Conservation (phyloP, 2,888 invertebrate genomes). For the Schizotus pectinicornis region DNA sequence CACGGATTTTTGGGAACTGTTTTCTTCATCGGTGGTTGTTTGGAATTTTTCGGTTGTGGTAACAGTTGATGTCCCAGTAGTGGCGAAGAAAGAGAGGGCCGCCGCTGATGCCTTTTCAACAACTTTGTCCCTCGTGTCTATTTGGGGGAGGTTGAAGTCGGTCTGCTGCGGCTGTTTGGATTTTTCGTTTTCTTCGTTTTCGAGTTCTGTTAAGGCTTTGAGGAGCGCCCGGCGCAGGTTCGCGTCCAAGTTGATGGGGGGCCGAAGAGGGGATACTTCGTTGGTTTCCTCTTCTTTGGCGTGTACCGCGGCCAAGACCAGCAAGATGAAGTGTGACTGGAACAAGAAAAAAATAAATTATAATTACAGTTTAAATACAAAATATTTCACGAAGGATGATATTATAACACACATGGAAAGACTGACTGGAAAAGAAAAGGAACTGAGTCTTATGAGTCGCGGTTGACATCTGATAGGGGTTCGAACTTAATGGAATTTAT, state of each 20-base stretch:
- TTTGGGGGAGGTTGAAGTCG: constrained; percentile 4
- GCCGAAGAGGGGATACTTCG: constrained; percentile 42
- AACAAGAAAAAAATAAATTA: constrained; percentile 3
- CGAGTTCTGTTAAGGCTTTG: constrained; percentile 77
- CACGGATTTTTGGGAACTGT: constrained; percentile 36
- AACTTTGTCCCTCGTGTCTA: constrained; percentile 53
- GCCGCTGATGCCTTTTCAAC: constrained; percentile 61
- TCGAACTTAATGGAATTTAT: no score
- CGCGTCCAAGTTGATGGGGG: constrained; percentile 72
- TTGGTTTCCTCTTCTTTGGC: constrained; percentile 56
- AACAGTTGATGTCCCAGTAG: constrained; percentile 57
- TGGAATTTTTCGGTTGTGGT: constrained; percentile 11
- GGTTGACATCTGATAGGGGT: no score
- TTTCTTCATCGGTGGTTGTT: constrained; percentile 27
- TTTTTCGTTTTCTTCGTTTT: constrained; percentile 64
- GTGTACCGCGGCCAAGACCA: constrained; percentile 14
- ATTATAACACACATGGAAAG: no score
- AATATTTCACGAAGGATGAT: no score
- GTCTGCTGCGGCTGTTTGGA: constrained; percentile 41
- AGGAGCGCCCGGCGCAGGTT: constrained; percentile 77
- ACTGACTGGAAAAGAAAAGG: no score
- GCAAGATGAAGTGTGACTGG: constrained; percentile 26
- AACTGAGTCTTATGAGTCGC: no score
- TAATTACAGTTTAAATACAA: no score
- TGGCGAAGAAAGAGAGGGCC: constrained; percentile 66